Conservation (phyloP, 2,888 invertebrate species). For the Parnassius mnemosyne region DNA sequence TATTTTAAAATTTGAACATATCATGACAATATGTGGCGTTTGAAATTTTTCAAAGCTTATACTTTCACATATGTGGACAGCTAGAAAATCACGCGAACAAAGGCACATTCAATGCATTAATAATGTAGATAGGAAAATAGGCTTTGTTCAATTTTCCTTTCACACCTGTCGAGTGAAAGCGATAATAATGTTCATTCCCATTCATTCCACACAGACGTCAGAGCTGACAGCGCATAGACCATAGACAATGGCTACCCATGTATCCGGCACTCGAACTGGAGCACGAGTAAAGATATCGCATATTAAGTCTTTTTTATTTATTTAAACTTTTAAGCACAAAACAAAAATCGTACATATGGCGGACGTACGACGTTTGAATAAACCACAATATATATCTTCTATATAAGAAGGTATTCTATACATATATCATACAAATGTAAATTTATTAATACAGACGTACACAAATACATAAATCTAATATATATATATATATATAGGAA, state of each 20-base stretch:
- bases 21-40: no score
- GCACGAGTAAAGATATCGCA: constrained; percentile 30
- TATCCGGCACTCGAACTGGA: constrained; percentile 28
- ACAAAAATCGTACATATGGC: no score
- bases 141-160: constrained; percentile 27
- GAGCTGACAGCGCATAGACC: constrained; percentile 30
- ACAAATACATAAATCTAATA: no score
- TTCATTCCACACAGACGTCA: constrained; percentile 21
- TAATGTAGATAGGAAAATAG: constrained; percentile 4
- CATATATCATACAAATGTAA: no score
- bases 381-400: no score
- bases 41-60: no score
- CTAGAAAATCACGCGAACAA: constrained; percentile 3
- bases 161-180: constrained; percentile 16
- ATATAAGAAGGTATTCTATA: no score
- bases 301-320: constrained; percentile 22
- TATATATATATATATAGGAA: no score
- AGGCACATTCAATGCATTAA: constrained; percentile 12
- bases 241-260: constrained; percentile 35
- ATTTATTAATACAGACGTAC: no score
- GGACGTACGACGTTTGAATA: no score
- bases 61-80: constrained; percentile 1
- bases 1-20: no score
- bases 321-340: no score
- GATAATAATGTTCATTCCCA: constrained; percentile 27